Base-by-base conservation (phyloP, 2,888 invertebrate species). In the Macropis europaea region DNA sequence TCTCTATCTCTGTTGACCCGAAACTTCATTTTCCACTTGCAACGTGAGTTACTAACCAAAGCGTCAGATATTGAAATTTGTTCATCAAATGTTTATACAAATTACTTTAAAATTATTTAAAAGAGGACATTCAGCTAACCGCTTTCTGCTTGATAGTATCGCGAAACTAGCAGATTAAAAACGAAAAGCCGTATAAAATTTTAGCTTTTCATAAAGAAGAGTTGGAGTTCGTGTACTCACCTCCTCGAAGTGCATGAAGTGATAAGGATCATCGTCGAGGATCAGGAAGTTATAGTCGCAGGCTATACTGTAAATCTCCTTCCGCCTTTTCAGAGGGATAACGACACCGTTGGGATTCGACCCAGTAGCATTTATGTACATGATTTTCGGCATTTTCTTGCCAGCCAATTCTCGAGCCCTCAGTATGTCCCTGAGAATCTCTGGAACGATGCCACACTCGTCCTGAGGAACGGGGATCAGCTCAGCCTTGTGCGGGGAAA, bases 201-300 rank as follows among this genome's bases (percentile, higher is more conserved):
- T 22, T n/a, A 22, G 13, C 11, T n/a, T 11, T 43, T 42, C 4
- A n/a, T 36, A 13, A n/a, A 1, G 36, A 36, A n/a, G 9, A 17
- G 13, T 19, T 1, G 24, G 45, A 13, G 38, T 22, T 9, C 34
- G 24, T 15, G 42, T 19, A 81, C 90, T 90, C 72, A 93, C 93
- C 68, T 93, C 92, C 76, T 92, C 90, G 88, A 94, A 96, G 87
- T 95, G 94, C 84, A 96, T 90, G 86, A 94, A 96, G 90, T 94
- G 95, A 84, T 96, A 96, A 0, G 96, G 95, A 88, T 96, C 96
- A 83, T 96, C 96, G 86, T 96, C 96, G 5, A 96, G 83, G 56
- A 96, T 95, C 6, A 96, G 84, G 32, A 96, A 92, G 89, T 96
- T 93, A 87, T 94, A 95, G 86, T 93, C 92, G 89, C 95, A 94